Evolutionary conservation across 2,113 vertebrate genomes (phyloP).

Genomic region (Dipodomys merriami): DNA sequence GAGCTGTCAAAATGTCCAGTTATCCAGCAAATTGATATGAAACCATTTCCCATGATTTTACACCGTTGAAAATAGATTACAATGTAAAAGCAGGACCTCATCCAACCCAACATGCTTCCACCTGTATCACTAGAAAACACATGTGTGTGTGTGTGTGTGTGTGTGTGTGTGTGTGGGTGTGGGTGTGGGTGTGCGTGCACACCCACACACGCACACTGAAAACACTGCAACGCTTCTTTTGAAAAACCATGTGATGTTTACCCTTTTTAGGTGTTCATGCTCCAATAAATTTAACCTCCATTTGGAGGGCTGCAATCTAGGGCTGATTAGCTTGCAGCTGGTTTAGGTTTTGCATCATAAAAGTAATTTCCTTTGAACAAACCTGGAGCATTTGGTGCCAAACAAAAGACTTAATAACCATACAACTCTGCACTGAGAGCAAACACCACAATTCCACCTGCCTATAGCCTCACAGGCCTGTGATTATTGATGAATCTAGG

Average conservation of each 20-base stretch:
- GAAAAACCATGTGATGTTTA: background rate
- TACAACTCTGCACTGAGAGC: constrained; percentile 47
- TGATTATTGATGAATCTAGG: constrained; percentile 15
- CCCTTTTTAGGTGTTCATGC: background rate
- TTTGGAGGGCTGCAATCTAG: background rate
- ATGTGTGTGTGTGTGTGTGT: too few species aligned
- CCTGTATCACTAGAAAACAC: background rate
- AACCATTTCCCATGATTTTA: constrained; percentile 11
- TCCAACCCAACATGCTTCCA: background rate
- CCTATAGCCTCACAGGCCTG: constrained; percentile 16
- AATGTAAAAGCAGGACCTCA: background rate
- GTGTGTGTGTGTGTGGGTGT: too few species aligned
- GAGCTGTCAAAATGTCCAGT: background rate
- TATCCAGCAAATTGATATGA: background rate
- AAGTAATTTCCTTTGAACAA: constrained; percentile 63
- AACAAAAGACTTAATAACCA: constrained; percentile 42
- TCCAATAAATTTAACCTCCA: background rate
- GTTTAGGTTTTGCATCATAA: constrained; percentile 8
- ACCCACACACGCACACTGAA: background rate
- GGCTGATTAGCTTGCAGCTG: background rate
- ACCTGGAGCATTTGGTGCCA: constrained; percentile 44
- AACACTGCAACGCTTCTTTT: background rate
- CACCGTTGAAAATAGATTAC: background rate
- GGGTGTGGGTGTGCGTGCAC: too few species aligned
- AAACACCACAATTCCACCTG: background rate